Evolutionary conservation across 2,113 vertebrate species (phyloP).

Genomic region (Zosterops hypoxanthus): DNA sequence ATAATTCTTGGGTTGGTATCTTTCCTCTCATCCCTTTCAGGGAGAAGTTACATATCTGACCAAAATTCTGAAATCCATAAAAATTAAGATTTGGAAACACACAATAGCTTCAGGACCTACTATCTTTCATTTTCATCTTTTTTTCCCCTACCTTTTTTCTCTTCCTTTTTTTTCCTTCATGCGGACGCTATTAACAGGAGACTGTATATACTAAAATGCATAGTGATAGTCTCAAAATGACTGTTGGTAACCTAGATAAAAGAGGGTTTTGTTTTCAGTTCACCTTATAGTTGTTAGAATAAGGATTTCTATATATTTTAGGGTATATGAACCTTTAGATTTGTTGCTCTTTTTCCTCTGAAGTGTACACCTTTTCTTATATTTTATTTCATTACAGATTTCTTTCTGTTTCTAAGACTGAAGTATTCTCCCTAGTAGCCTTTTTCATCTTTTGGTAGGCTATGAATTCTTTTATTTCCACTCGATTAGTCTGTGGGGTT

Average conservation of each 20-base stretch:
- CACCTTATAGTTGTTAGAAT: not conserved
- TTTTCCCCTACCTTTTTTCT: not conserved
- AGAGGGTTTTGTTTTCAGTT: not conserved
- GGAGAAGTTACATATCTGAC: not conserved
- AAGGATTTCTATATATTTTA: not conserved
- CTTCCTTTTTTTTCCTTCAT: not conserved
- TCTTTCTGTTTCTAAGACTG: not conserved
- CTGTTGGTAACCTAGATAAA: not conserved
- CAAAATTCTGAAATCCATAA: not conserved
- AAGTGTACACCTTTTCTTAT: not conserved
- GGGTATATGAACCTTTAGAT: not conserved
- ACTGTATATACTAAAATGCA: not conserved
- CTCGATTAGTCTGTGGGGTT: not conserved
- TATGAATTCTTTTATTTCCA: not conserved
- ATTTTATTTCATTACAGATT: not conserved
- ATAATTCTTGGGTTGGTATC: not conserved
- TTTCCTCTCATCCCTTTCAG: not conserved
- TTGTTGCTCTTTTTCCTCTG: not conserved
- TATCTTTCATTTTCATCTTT: not conserved
- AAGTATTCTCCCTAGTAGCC: not conserved
- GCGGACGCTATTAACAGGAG: not conserved
- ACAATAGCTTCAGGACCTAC: not conserved
- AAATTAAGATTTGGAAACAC: not conserved
- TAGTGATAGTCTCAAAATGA: not conserved
- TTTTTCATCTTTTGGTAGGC: not conserved